Base-by-base conservation (phyloP, 2,797 vertebrate species). In the Vipera latastei region DNA sequence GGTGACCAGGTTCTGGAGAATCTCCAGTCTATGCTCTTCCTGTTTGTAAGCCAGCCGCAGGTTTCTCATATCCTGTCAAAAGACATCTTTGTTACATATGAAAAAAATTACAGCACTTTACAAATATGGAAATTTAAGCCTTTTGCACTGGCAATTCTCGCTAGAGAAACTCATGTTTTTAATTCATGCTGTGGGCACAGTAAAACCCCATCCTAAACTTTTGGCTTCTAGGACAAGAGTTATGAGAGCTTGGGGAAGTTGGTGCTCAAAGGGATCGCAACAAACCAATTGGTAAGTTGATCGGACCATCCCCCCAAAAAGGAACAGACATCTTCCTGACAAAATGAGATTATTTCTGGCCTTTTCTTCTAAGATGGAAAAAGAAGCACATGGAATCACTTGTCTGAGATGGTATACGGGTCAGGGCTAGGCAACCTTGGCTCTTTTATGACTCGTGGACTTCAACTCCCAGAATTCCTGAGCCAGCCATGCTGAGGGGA, bases 61-160 rank as follows among this genome's bases (percentile, higher is more conserved):
- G 96, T 98, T 99, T 97, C 99, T 98, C 98, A 99, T 98, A 97
- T 99, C 99, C 99, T 99, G 97, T 93, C 44, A 95, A 96, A 97
- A 90, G 51, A 20, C 94, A 20, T 88, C 94, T 94, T 73, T 83
- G 90, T 73, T 44, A 2, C 57, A 8, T 48, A 14, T 32, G 2
- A 8, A 32, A 73, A 61, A 83, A 73, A 55, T 25, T 4, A 8
- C n/a, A 87, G 5, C 56, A 88, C 0, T 0, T 56, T 92, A 93
- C 73, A 94, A 44, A 89, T 13, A 1, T 48, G 61, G 61, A 95
- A 95, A 53, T 16, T 5, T 51, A 96, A 44, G n/a, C 6, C 25
- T 38, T 93, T 59, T 73, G 28, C 7, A 12, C 1, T 83, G 32
- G 16, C 6, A 0, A 6, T 26, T 53, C 91, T 87, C 14, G 86